phyloP scores from a whole-genome alignment of 2,797 vertebrate species.

The Leptoclinus maculatus region DNA sequence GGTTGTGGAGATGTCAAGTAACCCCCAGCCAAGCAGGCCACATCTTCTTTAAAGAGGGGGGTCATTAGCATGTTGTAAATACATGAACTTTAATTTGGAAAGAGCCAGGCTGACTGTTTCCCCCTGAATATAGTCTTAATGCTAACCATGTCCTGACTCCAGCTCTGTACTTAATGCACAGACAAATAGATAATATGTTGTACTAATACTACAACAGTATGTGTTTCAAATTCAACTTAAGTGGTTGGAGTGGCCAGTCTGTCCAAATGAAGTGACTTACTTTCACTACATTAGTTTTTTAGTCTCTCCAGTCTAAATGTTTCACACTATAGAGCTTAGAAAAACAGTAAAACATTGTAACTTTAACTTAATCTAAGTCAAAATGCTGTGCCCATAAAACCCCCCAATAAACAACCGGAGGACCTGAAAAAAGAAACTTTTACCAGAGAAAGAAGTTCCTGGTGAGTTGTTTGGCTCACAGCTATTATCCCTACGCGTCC shows the following conservation, averaged over 20 bases:
- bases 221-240: background rate
- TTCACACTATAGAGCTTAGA: background rate
- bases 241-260: background rate
- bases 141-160: too few species aligned
- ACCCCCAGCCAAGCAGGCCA: background rate
- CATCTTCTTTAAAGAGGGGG: too few species aligned
- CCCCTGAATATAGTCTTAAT: too few species aligned
- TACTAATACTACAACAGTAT: background rate
- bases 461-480: conserved; percentile 5
- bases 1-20: conserved; percentile 18
- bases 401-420: conserved; percentile 39
- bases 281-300: background rate
- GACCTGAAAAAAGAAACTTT: conserved; percentile 8
- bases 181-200: background rate
- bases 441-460: conserved; percentile 16
- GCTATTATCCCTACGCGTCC: conserved; percentile 1
- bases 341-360: background rate
- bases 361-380: conserved; percentile 13
- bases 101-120: too few species aligned
- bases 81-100: too few species aligned
- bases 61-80: too few species aligned
- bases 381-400: conserved; percentile 36
- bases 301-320: background rate
- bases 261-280: background rate
- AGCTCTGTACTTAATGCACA: background rate